Conservation (phyloP, 2,113 vertebrate genomes). For the Motacilla tschutschensis region DNA sequence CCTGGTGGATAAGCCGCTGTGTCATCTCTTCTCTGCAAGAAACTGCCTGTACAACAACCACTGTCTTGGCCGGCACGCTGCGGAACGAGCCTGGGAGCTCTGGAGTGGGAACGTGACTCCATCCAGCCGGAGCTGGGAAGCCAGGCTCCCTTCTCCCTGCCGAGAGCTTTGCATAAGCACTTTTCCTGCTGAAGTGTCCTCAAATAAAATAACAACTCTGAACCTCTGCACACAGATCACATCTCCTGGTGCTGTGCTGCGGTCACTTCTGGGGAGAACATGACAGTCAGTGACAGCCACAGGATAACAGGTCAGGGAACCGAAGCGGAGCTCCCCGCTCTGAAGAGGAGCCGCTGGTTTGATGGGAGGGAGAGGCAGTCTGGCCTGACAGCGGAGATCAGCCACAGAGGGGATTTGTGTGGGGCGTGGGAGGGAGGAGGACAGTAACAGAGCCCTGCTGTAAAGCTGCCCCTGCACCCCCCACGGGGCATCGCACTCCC, state of each 20-base stretch:
- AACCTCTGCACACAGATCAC: slow-evolving; percentile 14
- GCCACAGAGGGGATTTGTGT: neutral
- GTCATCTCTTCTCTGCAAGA: slow-evolving; percentile 55
- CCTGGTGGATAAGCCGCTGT: slow-evolving; percentile 43
- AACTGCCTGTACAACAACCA: slow-evolving; percentile 42
- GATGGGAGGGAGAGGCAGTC: neutral
- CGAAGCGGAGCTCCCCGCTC: neutral
- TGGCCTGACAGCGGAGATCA: neutral
- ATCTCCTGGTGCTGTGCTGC: neutral
- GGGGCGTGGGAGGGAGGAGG: neutral
- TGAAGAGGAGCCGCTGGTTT: neutral
- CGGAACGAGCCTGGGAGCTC: neutral
- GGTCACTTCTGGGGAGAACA: slow-evolving; percentile 25
- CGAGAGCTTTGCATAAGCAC: neutral
- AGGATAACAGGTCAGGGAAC: slow-evolving; percentile 43
- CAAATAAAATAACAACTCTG: slow-evolving; percentile 17
- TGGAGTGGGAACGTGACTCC: neutral
- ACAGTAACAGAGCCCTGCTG: neutral
- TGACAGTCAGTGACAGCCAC: slow-evolving; percentile 46
- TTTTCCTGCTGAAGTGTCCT: slow-evolving; percentile 30
- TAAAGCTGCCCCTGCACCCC: neutral
- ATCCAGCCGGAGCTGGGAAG: neutral
- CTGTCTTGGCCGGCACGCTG: neutral
- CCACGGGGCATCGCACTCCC: fast-evolving
- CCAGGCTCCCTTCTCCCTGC: neutral